Evolutionary conservation across 2,888 invertebrate genomes (phyloP), one percentile per base, ranked within the genome.

Genomic region (Priocnemis perturbator): DNA sequence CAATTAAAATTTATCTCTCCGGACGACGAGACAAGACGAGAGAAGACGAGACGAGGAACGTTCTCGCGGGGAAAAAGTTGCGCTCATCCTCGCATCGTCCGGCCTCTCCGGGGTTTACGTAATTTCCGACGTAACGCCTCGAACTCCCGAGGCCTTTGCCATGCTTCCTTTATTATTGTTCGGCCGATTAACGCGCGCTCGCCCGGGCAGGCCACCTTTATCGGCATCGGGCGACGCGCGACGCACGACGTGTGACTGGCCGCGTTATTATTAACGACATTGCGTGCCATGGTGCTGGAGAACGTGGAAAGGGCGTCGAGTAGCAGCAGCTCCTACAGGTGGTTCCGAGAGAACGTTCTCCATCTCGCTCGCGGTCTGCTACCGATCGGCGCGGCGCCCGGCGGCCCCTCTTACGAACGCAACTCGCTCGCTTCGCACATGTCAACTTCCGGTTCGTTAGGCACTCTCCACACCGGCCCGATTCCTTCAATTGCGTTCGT

Each of bases 251-350:
- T 65, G 73, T 55, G 68, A 71, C 64, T 65, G 59, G 21, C 56
- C 60, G 71, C 72, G 75, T 80, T 77, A 76, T 84, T 84, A 84
- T 83, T 79, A 81, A 81, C 81, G 81, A 78, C 75, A 72, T 82
- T 79, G 82, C 82, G 79, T 82, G 74, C 78, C 77, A 74, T 71
- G 76, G 73, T 71, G 76, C 60, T 64, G 73, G 78, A 72, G 76
- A 76, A 74, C 68, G 64, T 66, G 67, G 70, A 68, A 77, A 69
- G 70, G 78, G 74, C 53, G 67, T 53, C 70, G 61, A 64, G 71
- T 61, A 71, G 50, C 60, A 56, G 53, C 61, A 85, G 85, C 85
- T 37, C 37, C 37, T 79, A 85, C 85, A 85, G 85, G 85, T 85
- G 85, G 85, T 84, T 84, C 80, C 74, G 76, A 68, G 62, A 74